These are phyloP conservation scores for Onthophagus taurus DNA, from an alignment of 1,140 invertebrate genomes.

Conservation along the genomic window DNA sequence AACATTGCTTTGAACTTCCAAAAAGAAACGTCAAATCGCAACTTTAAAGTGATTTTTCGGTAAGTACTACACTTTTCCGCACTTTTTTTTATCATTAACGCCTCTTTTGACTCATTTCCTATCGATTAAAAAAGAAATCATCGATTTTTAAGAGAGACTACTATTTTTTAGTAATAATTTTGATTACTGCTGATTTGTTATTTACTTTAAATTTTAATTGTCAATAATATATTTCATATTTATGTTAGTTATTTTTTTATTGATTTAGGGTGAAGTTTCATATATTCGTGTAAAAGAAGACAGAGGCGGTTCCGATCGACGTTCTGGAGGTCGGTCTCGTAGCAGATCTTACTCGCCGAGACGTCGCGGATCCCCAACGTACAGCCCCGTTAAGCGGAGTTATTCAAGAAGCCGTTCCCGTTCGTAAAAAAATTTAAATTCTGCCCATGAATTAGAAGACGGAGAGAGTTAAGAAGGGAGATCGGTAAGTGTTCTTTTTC, in stretches of 20 bases:
- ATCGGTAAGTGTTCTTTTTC: too few species aligned
- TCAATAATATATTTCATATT: background rate
- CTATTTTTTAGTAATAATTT: conserved; percentile 6
- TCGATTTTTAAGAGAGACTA: too few species aligned
- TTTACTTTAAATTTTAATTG: background rate
- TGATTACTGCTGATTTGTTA: conserved; percentile 3
- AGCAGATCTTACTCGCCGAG: conserved; percentile 77
- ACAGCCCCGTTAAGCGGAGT: conserved; percentile 74
- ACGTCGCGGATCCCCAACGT: conserved; percentile 70
- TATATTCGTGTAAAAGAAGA: conserved; percentile 95
- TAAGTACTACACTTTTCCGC: too few species aligned
- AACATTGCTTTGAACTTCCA: too few species aligned
- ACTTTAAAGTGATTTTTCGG: too few species aligned
- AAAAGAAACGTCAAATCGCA: too few species aligned
- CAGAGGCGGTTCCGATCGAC: conserved; percentile 60
- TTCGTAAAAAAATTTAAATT: too few species aligned
- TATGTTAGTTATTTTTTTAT: conserved; percentile 1
- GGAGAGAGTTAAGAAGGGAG: too few species aligned
- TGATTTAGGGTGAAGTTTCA: conserved; percentile 79
- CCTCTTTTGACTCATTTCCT: too few species aligned
- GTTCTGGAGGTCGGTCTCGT: conserved; percentile 58
- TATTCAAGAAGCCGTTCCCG: conserved; percentile 74
- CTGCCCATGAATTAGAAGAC: too few species aligned
- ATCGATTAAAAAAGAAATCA: too few species aligned
- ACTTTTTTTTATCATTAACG: too few species aligned